Evolutionary conservation across 2,113 vertebrate genomes (phyloP), one percentile per base, ranked within the genome.

Genomic region (Pygathrix nemaeus): DNA sequence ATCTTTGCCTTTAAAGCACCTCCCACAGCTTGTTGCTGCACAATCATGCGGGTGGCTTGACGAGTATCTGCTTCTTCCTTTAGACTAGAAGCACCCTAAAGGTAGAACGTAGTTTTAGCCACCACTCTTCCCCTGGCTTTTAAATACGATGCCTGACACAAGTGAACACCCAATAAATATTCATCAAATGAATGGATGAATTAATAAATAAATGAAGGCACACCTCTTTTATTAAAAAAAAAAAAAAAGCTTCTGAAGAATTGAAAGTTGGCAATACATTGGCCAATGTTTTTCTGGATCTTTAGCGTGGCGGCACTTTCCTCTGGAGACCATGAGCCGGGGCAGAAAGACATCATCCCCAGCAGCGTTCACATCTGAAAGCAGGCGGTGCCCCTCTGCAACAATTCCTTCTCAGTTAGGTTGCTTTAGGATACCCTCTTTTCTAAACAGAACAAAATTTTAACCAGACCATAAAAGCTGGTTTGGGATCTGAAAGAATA

Each of bases 291-390:
- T 43, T 55, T 83, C 64, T 68, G 78, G 40, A 48, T 18, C n/a
- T 38, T 79, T 52, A n/a, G 12, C 11, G 5, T 8, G 17, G 27
- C 16, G 27, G 38, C 20, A 50, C 38, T 93, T 86, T 90, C 61
- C 45, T 45, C 64, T 55, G 30, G 21, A 68, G 30, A n/a, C 23
- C 55, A 14, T 35, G 52, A 78, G 2, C 20, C 45, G 73, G 35
- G 25, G 66, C 38, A 78, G 64, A 45, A 80, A 87, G 40, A 79
- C 5, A 32, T 20, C 7, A 48, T 16, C 7, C 38, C 9, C 0
- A 0, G 38, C 4, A 16, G 27, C 14, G 14, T 18, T 16, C 8
- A 59, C 0, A 16, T 30, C 76, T 25, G 57, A 48, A 72, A 45
- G 50, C 20, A 1, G 17, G 35, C 7, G 16, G 38, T 72, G 6